These are phyloP conservation scores for Andinoacara biseriatus DNA, from an alignment of 2,113 vertebrate genomes.

Conservation along the genomic window DNA sequence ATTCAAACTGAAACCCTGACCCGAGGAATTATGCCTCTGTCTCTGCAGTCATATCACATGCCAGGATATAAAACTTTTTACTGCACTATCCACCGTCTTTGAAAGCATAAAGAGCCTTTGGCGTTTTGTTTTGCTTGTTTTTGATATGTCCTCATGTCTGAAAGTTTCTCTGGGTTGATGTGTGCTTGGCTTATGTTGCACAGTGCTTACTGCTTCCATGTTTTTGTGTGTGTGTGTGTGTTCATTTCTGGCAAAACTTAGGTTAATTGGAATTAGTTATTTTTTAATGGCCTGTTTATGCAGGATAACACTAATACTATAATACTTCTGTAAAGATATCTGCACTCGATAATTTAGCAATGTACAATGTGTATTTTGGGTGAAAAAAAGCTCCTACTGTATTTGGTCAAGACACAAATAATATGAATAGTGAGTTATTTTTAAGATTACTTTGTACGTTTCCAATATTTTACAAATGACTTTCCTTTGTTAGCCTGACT, in stretches of 20 bases:
- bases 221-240: neutral
- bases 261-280: neutral
- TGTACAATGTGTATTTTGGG: neutral
- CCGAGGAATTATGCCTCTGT: neutral
- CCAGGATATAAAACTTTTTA: neutral
- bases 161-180: constrained; percentile 7
- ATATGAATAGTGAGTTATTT: neutral
- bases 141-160: neutral
- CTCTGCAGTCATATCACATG: neutral
- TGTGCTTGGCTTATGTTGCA: constrained; percentile 50
- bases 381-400: neutral
- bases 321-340: neutral
- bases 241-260: neutral
- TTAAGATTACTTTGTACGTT: neutral
- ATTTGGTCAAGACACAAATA: neutral
- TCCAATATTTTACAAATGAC: neutral
- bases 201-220: constrained; percentile 54
- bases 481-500: neutral
- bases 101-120: neutral
- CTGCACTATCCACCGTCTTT: neutral
- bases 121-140: neutral
- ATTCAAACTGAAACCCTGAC: neutral
- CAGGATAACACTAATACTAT: neutral
- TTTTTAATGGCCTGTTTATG: neutral
- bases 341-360: neutral